Evolutionary conservation across 2,113 vertebrate genomes (phyloP).

Genomic region (Willisornis vidua): DNA sequence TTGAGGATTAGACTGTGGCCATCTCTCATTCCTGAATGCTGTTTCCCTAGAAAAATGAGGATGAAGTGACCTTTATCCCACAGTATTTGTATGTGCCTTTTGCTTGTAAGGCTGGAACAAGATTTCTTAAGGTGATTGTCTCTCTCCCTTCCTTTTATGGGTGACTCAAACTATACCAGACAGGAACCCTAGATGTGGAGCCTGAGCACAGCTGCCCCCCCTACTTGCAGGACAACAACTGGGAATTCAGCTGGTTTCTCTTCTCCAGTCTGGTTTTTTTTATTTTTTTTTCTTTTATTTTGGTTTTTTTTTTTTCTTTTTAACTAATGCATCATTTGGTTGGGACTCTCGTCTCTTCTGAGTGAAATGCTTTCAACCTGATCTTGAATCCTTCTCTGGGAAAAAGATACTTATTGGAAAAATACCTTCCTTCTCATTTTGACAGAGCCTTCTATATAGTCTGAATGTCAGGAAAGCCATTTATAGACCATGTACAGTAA

Average conservation of each 20-base stretch:
- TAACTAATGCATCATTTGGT: not conserved
- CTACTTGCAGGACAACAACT: not conserved
- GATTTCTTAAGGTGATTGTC: not conserved
- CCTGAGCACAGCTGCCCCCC: not conserved
- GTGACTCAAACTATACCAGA: not conserved
- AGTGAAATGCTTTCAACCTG: conserved; percentile 21
- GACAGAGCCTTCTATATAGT: not conserved
- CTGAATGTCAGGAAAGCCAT: conserved; percentile 51
- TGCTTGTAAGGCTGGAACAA: not conserved
- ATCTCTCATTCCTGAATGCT: not conserved
- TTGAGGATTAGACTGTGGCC: accelerated
- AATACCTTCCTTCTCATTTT: conserved; percentile 16
- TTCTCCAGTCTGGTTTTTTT: not conserved
- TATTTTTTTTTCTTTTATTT: not conserved
- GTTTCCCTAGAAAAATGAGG: not conserved
- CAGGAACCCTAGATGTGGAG: not conserved
- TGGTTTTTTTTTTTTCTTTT: not conserved
- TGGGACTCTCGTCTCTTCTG: not conserved
- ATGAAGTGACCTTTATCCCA: not conserved
- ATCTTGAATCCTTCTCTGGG: not conserved
- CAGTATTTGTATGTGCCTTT: accelerated
- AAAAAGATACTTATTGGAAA: conserved; percentile 15
- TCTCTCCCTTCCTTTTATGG: not conserved
- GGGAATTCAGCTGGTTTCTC: not conserved
- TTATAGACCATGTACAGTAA: conserved; percentile 62